phyloP scores from a whole-genome alignment of 2,113 vertebrate genomes.

The Hypomesus transpacificus region DNA sequence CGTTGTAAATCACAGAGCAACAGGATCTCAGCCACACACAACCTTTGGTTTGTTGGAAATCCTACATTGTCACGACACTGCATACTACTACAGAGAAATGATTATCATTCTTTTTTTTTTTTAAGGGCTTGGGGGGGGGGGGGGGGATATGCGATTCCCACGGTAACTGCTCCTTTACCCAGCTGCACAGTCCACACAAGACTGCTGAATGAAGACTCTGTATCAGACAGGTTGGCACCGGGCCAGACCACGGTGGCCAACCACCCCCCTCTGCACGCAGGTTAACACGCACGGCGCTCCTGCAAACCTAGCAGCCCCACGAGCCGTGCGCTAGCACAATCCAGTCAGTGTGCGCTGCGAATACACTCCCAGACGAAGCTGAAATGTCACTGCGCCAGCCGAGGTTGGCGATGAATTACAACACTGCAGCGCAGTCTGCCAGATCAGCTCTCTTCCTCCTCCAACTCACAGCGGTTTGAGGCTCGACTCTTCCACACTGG shows the following conservation, averaged over 20 bases:
- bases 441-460: conserved; percentile 10
- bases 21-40: not conserved
- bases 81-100: too few relatives aligned
- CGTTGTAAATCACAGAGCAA: not conserved
- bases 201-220: conserved; percentile 48
- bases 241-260: conserved; percentile 26
- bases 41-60: not conserved
- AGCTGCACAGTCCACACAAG: conserved; percentile 10
- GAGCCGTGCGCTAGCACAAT: conserved; percentile 28
- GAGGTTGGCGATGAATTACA: conserved; percentile 35
- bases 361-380: conserved; percentile 15
- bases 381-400: conserved; percentile 37
- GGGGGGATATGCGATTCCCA: conserved; percentile 4
- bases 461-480: not conserved
- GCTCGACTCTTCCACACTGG: not conserved
- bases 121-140: not conserved
- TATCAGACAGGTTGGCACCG: conserved; percentile 13
- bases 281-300: conserved; percentile 10
- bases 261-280: not conserved
- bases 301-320: not conserved
- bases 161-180: conserved; percentile 25
- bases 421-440: conserved; percentile 21
- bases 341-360: conserved; percentile 18
- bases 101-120: too few relatives aligned
- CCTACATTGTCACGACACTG: too few relatives aligned